phyloP scores from a whole-genome alignment of 2,113 vertebrate species.

The Butastur rufipennis region DNA sequence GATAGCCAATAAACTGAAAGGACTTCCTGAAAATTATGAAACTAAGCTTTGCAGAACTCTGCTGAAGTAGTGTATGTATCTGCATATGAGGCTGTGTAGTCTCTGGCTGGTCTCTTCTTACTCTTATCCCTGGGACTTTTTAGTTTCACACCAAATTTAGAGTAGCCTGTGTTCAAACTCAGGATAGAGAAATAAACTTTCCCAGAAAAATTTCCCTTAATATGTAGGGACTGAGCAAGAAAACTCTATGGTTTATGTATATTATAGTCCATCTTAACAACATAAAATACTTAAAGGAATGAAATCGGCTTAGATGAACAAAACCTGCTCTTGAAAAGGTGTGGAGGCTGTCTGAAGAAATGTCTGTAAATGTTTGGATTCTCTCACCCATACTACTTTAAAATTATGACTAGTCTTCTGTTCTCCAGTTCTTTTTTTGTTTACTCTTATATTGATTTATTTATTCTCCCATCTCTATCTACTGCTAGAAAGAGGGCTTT shows the following conservation, averaged over 20 bases:
- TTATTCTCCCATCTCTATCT: not conserved
- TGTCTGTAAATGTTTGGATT: not conserved
- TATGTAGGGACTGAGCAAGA: not conserved
- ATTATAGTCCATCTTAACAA: not conserved
- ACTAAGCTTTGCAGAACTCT: not conserved
- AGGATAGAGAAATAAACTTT: not conserved
- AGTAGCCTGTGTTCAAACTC: not conserved
- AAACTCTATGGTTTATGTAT: not conserved
- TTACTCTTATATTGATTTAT: not conserved
- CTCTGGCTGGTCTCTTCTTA: not conserved
- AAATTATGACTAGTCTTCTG: not conserved
- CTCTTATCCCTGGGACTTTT: not conserved
- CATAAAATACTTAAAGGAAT: not conserved
- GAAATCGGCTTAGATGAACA: not conserved
- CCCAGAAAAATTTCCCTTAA: not conserved
- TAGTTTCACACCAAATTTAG: not conserved
- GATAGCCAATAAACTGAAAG: not conserved
- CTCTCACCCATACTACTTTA: not conserved
- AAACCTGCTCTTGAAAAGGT: not conserved
- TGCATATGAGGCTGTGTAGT: not conserved
- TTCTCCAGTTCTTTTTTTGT: not conserved
- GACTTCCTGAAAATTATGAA: not conserved
- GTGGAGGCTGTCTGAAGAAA: not conserved
- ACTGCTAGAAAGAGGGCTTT: not conserved
- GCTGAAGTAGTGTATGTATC: not conserved